Evolutionary conservation across 2,888 invertebrate genomes (phyloP).

Genomic region (Augochlorella aurata): DNA sequence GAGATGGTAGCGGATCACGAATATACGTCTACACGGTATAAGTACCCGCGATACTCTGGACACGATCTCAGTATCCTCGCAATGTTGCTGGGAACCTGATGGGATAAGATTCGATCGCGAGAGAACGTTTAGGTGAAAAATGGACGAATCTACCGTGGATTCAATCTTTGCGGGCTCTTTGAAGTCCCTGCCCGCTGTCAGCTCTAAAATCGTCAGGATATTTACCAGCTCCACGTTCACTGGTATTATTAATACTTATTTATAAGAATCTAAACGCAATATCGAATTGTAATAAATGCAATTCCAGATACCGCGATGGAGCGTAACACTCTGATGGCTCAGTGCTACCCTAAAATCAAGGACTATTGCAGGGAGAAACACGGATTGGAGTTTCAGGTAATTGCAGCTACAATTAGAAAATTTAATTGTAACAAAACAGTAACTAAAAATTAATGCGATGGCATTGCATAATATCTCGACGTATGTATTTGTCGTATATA

Average conservation of each 20-base stretch:
- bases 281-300: not conserved
- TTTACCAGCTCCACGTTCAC: slow-evolving; percentile 99
- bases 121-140: slow-evolving; percentile 75
- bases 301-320: slow-evolving; percentile 97
- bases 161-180: slow-evolving; percentile 94
- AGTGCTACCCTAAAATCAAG: slow-evolving; percentile 97
- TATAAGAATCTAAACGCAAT: not conserved
- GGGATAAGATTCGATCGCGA: not conserved
- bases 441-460: not conserved
- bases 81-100: slow-evolving; percentile 37
- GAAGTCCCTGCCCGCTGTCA: slow-evolving; percentile 95
- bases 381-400: slow-evolving; percentile 98
- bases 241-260: slow-evolving; percentile 84
- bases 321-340: slow-evolving; percentile 98
- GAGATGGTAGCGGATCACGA: slow-evolving; percentile 19
- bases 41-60: slow-evolving; percentile 35
- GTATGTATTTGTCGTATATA: not conserved
- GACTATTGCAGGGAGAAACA: slow-evolving; percentile 98
- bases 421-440: not conserved
- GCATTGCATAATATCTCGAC: not conserved
- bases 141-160: slow-evolving; percentile 96
- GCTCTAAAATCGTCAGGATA: slow-evolving; percentile 98
- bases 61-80: slow-evolving; percentile 46
- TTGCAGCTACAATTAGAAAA: not conserved
- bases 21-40: slow-evolving; percentile 51